A percentile compares a stretch with the other conserved stretches of the same genome.
phyloP scores from a whole-genome alignment of 2,888 invertebrate species.

The Ecliptopera silaceata region DNA sequence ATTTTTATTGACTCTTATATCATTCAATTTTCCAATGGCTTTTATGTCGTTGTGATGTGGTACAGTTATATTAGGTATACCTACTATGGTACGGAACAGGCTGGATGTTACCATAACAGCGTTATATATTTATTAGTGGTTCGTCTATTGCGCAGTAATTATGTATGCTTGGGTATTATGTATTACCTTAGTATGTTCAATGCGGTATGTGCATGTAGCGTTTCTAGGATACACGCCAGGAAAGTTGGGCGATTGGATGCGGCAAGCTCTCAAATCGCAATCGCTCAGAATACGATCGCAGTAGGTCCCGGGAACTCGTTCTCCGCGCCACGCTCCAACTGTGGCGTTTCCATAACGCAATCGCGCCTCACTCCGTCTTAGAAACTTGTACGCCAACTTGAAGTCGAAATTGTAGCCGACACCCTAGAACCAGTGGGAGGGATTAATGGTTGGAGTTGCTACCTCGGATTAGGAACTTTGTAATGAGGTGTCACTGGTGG shows the following conservation, averaged over 20 bases:
- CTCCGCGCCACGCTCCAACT: constrained; percentile 89
- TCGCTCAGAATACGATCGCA: constrained; percentile 91
- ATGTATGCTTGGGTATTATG: background rate
- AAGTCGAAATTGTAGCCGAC: constrained; percentile 92
- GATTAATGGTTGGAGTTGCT: constrained; percentile 31
- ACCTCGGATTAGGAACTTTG: constrained; percentile 3
- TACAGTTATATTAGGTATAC: too few species aligned
- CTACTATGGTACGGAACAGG: too few species aligned
- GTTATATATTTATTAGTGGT: too few species aligned
- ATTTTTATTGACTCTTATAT: background rate
- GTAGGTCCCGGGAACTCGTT: constrained; percentile 88
- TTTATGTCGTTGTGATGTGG: too few species aligned
- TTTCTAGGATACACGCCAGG: constrained; percentile 95
- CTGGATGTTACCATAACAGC: too few species aligned
- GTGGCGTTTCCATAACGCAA: constrained; percentile 90
- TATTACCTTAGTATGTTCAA: constrained; percentile 83
- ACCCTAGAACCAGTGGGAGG: constrained; percentile 75
- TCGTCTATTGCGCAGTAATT: too few species aligned
- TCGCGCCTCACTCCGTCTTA: constrained; percentile 88
- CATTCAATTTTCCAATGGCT: too few species aligned
- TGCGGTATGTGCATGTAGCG: constrained; percentile 91
- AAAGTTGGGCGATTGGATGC: constrained; percentile 94
- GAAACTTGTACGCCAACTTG: constrained; percentile 92
- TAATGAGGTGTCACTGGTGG: constrained; percentile 10
- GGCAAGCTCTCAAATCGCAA: constrained; percentile 87